Conservation (phyloP, 2,888 invertebrate genomes). For the Sclerodermus sp. region DNA sequence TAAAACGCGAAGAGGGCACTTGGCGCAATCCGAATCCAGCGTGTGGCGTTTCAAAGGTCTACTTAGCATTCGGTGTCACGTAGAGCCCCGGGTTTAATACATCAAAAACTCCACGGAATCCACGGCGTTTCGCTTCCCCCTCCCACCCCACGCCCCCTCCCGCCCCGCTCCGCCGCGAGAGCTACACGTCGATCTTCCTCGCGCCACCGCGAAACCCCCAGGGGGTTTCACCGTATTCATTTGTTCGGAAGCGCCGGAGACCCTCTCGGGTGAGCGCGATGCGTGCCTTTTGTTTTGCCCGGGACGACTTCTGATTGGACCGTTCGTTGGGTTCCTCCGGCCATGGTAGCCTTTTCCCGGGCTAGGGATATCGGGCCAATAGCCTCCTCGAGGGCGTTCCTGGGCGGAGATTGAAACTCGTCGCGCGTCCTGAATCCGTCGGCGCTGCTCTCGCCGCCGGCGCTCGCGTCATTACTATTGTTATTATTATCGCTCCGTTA, state of each 20-base stretch:
- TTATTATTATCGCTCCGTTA: slow-evolving; percentile 30
- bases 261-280: slow-evolving; percentile 32
- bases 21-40: slow-evolving; percentile 32
- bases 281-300: slow-evolving; percentile 44
- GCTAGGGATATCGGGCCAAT: slow-evolving; percentile 54
- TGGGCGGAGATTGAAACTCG: slow-evolving; percentile 52
- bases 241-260: slow-evolving; percentile 31
- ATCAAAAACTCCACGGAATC: slow-evolving; percentile 52
- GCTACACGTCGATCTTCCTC: slow-evolving; percentile 10
- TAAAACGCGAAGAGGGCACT: slow-evolving; percentile 11
- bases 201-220: slow-evolving; percentile 16
- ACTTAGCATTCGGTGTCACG: slow-evolving; percentile 58
- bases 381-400: slow-evolving; percentile 54
- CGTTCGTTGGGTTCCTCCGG: slow-evolving; percentile 46
- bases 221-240: slow-evolving; percentile 40
- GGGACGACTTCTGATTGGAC: slow-evolving; percentile 51
- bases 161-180: slow-evolving; percentile 7
- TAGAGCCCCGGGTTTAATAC: slow-evolving; percentile 55
- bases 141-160: slow-evolving; percentile 1
- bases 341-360: slow-evolving; percentile 53
- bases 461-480: slow-evolving; percentile 28
- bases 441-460: background rate
- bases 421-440: slow-evolving; percentile 33
- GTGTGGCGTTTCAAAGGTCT: slow-evolving; percentile 50
- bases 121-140: slow-evolving; percentile 5